phyloP scores from a whole-genome alignment of 2,888 invertebrate genomes.

The Agonum fuliginosum region DNA sequence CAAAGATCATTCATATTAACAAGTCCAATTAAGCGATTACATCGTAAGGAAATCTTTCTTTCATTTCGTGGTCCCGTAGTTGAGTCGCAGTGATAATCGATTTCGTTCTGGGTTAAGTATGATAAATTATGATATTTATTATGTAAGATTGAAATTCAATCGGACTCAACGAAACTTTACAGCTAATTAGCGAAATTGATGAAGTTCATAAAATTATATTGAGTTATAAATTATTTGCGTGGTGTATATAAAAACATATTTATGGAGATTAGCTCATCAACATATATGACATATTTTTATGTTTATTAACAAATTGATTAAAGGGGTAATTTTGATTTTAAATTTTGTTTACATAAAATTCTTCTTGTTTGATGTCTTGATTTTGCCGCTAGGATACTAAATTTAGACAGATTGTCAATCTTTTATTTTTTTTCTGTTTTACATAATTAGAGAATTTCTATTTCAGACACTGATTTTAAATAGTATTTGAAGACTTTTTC shows the following conservation, averaged over 20 bases:
- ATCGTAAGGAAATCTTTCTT: slow-evolving; percentile 1
- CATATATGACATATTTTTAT: not conserved
- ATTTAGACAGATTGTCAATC: too few relatives aligned
- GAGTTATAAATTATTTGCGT: slow-evolving; percentile 18
- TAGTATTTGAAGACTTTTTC: too few relatives aligned
- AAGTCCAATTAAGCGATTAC: slow-evolving; percentile 20
- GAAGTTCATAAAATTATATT: slow-evolving; percentile 25
- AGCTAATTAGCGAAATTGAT: slow-evolving; percentile 29
- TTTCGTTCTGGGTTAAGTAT: slow-evolving; percentile 18
- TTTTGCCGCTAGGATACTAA: too few relatives aligned
- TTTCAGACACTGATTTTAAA: too few relatives aligned
- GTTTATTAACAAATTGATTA: not conserved
- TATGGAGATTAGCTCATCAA: slow-evolving; percentile 19
- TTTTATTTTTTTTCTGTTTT: too few relatives aligned
- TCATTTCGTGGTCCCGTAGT: not conserved
- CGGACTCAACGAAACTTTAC: not conserved
- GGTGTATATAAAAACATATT: not conserved
- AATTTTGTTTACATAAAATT: too few relatives aligned
- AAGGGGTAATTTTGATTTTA: too few relatives aligned
- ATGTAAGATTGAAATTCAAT: slow-evolving; percentile 17
- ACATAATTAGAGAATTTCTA: too few relatives aligned
- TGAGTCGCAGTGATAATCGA: too few relatives aligned
- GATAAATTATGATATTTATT: slow-evolving; percentile 40
- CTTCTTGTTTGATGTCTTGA: too few relatives aligned
- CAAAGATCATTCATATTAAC: slow-evolving; percentile 7